Evolutionary conservation across 2,888 invertebrate genomes (phyloP), one percentile per base, ranked within the genome.

Genomic region (Hypomecis atomaria): DNA sequence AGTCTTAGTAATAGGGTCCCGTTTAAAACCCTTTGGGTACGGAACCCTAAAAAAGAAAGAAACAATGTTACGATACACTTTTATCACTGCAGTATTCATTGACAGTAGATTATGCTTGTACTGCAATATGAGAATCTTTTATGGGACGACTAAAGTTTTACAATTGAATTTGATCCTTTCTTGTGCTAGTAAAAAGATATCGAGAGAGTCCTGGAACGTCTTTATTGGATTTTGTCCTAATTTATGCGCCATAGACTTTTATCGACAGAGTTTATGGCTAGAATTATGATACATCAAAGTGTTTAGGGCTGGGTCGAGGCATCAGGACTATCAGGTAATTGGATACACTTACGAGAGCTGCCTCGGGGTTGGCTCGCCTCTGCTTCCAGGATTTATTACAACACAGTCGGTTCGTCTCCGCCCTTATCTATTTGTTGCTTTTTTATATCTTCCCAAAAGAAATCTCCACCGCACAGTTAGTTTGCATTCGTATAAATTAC

Each of bases 321-420:
- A 81, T 62, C 54, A 42, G 56, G 78, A 80, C 84, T 84, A 85
- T 87, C 84, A 77, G 77, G 83, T 90, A 90, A 90, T 90, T 89
- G 89, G 89, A 89, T 89, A 88, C 87, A 88, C 87, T 88, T 89
- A 87, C 84, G 84, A 84, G 79, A 83, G 81, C 78, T 75, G 88
- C 90, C 88, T 81, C 84, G 79, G 88, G 88, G 88, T 79, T 60
- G 43, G 43, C 60, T 59, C 11, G 55, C 50, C 33, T 42, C 44
- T 38, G 43, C 38, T 54, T 55, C 37, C 11, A 55, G 43, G 53
- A 64, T 64, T 64, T 64, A 64, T 64, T 49, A 55, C 59, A 40
- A 44, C 48, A 38, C 58, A n/a, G 54, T 48, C 48, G 9, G 53
- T 49, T 59, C 40, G 33, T 54, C 49, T 54, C 43, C 48, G 36